A percentile compares a stretch with the other conserved stretches of the same genome.
phyloP scores from a whole-genome alignment of 2,888 invertebrate species.

The Archips xylosteana region DNA sequence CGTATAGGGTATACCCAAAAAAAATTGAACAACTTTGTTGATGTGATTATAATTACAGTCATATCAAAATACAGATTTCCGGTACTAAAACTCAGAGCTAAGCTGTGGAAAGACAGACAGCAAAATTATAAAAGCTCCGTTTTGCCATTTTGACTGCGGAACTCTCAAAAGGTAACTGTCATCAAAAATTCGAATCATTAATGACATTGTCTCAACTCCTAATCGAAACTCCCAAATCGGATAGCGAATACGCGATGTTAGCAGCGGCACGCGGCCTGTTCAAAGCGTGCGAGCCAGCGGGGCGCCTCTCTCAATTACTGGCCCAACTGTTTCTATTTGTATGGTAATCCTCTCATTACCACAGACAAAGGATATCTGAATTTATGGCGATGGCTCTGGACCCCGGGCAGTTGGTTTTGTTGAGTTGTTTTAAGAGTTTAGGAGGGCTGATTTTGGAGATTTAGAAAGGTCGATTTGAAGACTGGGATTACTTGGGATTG shows the following conservation, averaged over 20 bases:
- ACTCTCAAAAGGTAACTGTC: background rate
- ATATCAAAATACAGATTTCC: no score
- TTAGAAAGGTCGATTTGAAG: background rate
- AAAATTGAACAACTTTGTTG: no score
- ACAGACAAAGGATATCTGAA: conserved; percentile 69
- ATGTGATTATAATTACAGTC: no score
- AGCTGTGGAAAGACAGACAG: no score
- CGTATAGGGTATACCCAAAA: no score
- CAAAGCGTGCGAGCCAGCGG: conserved; percentile 76
- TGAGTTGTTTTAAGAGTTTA: conserved; percentile 21
- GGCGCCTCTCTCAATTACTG: conserved; percentile 78
- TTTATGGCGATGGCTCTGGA: conserved; percentile 55
- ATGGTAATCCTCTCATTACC: conserved; percentile 83
- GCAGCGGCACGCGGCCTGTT: conserved; percentile 58
- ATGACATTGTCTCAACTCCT: background rate
- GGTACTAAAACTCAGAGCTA: no score
- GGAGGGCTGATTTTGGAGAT: conserved; percentile 1
- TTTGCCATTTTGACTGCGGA: no score
- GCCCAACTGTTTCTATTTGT: conserved; percentile 79
- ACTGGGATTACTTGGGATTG: no score
- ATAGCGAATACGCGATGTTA: background rate
- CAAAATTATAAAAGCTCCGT: no score
- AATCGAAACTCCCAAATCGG: conserved; percentile 21
- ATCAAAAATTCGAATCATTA: conserved; percentile 1
- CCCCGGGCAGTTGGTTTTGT: conserved; percentile 35